Percentiles rank a stretch among this genome's conserved stretches.
phyloP scores from a whole-genome alignment of 2,888 invertebrate species.

The Cryptus viduatorius region DNA sequence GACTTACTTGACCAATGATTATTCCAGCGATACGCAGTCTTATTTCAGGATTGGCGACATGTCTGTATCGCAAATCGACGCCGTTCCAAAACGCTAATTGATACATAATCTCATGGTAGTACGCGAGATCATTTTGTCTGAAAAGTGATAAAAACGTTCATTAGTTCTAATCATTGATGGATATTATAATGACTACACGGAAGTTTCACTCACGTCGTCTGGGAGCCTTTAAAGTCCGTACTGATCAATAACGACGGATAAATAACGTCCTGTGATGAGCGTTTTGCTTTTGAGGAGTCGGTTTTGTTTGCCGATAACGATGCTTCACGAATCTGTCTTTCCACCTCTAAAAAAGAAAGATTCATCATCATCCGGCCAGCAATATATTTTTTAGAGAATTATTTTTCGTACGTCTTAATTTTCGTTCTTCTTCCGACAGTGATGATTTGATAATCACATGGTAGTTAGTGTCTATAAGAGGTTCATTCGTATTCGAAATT shows the following conservation, averaged over 20 bases:
- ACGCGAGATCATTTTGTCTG: conserved; percentile 43
- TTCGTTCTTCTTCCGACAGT: background rate
- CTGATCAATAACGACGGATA: conserved; percentile 5
- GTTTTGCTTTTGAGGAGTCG: background rate
- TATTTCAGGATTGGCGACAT: conserved; percentile 14
- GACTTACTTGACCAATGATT: conserved; percentile 15
- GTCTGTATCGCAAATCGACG: conserved; percentile 37
- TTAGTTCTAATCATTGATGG: conserved; percentile 28
- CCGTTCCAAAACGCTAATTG: conserved; percentile 51
- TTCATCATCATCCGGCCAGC: background rate
- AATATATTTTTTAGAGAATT: background rate
- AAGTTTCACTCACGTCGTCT: background rate
- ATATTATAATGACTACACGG: conserved; percentile 27
- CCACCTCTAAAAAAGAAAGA: background rate
- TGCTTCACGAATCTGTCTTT: background rate
- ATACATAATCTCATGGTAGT: conserved; percentile 19
- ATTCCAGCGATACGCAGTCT: conserved; percentile 28
- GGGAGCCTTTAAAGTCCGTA: background rate
- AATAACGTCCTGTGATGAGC: background rate
- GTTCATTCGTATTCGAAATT: background rate
- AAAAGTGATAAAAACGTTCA: background rate
- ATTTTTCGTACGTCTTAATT: background rate
- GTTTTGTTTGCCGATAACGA: background rate
- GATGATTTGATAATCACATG: conserved; percentile 17
- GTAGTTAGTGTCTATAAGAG: background rate